phyloP scores from a whole-genome alignment of 2,113 vertebrate genomes.

The Phainopepla nitens region DNA sequence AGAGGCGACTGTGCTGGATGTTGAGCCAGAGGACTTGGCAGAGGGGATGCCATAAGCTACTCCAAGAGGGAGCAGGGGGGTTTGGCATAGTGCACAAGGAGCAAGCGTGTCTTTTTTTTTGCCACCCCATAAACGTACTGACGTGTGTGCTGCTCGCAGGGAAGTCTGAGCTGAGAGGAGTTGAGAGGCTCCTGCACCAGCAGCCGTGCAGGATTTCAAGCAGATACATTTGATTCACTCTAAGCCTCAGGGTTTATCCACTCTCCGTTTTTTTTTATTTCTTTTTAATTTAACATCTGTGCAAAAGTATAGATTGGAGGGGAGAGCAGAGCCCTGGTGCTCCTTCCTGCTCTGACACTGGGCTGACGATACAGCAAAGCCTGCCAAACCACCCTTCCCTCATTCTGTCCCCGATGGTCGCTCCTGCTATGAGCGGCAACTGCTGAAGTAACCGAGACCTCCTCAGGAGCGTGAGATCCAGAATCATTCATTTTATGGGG shows the following conservation, averaged over 20 bases:
- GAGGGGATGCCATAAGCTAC: neutral
- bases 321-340: neutral
- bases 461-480: conserved; percentile 59
- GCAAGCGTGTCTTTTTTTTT: neutral
- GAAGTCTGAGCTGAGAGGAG: neutral
- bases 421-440: neutral
- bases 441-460: conserved; percentile 47
- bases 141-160: neutral
- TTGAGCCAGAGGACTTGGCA: neutral
- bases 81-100: neutral
- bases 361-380: neutral
- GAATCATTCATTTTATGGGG: conserved; percentile 60
- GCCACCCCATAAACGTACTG: neutral
- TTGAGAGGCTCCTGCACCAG: neutral
- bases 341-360: neutral
- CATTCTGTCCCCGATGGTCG: neutral
- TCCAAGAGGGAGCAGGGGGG: neutral
- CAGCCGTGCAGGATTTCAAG: neutral
- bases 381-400: conserved; percentile 20
- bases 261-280: neutral
- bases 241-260: neutral
- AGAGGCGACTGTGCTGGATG: neutral
- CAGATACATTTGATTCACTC: neutral
- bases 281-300: neutral
- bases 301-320: neutral